Percentiles rank a stretch among this genome's conserved stretches.
Evolutionary conservation across 2,113 vertebrate genomes (phyloP).

Genomic region (Bagarius yarrelli): DNA sequence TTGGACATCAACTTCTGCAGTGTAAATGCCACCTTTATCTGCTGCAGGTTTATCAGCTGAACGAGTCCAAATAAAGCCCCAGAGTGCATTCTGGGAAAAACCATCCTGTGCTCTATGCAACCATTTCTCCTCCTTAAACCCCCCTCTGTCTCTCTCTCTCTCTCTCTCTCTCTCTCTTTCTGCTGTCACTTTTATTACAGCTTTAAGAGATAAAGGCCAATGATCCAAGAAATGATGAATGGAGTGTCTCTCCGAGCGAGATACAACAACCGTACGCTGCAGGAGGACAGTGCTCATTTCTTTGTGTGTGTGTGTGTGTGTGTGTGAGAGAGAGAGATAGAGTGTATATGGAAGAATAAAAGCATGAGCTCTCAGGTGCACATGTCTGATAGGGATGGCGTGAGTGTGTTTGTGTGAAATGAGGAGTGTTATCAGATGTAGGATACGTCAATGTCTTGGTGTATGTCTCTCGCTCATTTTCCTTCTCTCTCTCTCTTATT

Average conservation of each 20-base stretch:
- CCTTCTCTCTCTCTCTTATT: not conserved
- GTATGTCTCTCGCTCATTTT: not conserved
- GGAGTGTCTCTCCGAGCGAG: constrained; percentile 72
- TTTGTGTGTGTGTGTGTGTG: constrained; percentile 25
- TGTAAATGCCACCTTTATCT: too few relatives aligned
- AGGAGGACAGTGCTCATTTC: constrained; percentile 67
- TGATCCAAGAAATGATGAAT: constrained; percentile 81
- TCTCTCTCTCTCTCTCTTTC: constrained; percentile 42
- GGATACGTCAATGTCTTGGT: not conserved
- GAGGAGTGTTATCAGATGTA: constrained; percentile 29
- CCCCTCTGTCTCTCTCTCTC: constrained; percentile 35
- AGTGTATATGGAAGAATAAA: not conserved
- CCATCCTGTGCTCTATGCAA: constrained; percentile 47
- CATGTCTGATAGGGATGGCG: constrained; percentile 15
- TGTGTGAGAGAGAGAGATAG: constrained; percentile 23
- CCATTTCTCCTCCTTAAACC: constrained; percentile 32
- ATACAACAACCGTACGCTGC: constrained; percentile 72
- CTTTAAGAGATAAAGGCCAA: constrained; percentile 80
- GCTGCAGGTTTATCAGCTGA: not conserved
- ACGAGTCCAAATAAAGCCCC: constrained; percentile 36
- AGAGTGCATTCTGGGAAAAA: constrained; percentile 49
- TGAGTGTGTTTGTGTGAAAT: constrained; percentile 25
- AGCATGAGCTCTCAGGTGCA: constrained; percentile 8
- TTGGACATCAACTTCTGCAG: too few relatives aligned
- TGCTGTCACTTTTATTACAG: constrained; percentile 81